A percentile compares a stretch with the other conserved stretches of the same genome.
Conservation (phyloP, 1,140 invertebrate genomes). For the Lutraria rhynchaena region DNA sequence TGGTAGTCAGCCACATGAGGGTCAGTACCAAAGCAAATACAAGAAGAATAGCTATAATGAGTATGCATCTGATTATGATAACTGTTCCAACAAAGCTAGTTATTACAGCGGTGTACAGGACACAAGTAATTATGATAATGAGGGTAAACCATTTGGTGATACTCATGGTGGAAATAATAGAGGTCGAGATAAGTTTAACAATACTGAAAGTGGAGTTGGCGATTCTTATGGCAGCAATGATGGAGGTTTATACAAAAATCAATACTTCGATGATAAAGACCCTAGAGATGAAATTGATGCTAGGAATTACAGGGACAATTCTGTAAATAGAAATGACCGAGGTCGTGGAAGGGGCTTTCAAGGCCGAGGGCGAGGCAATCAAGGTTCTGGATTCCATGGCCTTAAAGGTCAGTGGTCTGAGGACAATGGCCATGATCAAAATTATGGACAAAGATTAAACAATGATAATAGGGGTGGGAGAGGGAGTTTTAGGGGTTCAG, state of each 20-base stretch:
- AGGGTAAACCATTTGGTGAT: background rate
- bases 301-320: slow-evolving; percentile 25
- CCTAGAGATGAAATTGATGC: slow-evolving; percentile 22
- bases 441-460: background rate
- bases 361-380: slow-evolving; percentile 19
- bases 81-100: background rate
- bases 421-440: background rate
- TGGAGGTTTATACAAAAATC: background rate
- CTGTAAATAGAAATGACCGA: background rate
- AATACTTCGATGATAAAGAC: background rate
- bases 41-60: slow-evolving; percentile 7
- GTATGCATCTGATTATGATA: background rate
- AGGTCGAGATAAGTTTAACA: background rate
- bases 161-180: background rate
- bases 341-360: slow-evolving; percentile 6
- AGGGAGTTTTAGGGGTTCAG: slow-evolving; percentile 14
- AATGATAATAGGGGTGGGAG: slow-evolving; percentile 25
- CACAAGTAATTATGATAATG: background rate
- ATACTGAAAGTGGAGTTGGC: background rate
- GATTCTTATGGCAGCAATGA: slow-evolving; percentile 15
- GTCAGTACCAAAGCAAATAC: no score
- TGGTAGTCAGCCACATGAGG: no score
- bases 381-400: background rate
- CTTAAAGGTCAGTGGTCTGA: slow-evolving; percentile 9
- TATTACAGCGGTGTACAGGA: slow-evolving; percentile 40